Evolutionary conservation across 1,140 invertebrate species (phyloP), one percentile per base, ranked within the genome.

Genomic region (Tyrophagus putrescentiae): DNA sequence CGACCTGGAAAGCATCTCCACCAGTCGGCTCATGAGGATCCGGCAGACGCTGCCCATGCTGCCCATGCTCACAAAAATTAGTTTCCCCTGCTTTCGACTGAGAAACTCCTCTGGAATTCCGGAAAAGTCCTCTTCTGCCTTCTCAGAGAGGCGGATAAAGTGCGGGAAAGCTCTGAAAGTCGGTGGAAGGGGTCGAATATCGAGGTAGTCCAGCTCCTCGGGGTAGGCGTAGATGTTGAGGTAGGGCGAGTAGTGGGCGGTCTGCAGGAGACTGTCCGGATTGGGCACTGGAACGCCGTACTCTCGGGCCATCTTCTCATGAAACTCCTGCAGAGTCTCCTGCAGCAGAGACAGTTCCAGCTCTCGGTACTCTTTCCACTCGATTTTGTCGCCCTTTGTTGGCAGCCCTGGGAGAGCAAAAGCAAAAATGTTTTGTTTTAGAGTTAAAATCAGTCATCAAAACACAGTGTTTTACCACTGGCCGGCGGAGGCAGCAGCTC

Each of bases 41-140:
- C 33, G 13, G 64, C 65, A 27, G 60, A 28, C 16, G 70, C 58
- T 67, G 65, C 69, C 60, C 34, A 62, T 2, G 11, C 31, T 56
- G 13, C 36, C 21, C 32, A 62, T 41, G 21, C 31, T 36, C 18
- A 62, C 63, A 23, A 29, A 63, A 11, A 61, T 62, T 33, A 61
- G 34, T 31, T 62, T 61, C n/a, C 34, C 58, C 2, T 28, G 9
- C 21, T 1, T n/a, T 27, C 42, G 41, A 13, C 33, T 59, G 3
- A 45, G 2, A 50, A 62, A 61, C 16, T 3, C 1, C n/a, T 58
- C 56, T 16, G 56, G 56, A 57, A 58, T 52, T 56, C 45, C 18
- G 28, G 45, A 58, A 57, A 11, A 18, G 48, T 16, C 9, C 27
- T 39, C 56, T n/a, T 41, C 57, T n/a, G 18, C 34, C 29, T 42